phyloP scores from a whole-genome alignment of 2,888 invertebrate genomes.

The Aphodius granarius region DNA sequence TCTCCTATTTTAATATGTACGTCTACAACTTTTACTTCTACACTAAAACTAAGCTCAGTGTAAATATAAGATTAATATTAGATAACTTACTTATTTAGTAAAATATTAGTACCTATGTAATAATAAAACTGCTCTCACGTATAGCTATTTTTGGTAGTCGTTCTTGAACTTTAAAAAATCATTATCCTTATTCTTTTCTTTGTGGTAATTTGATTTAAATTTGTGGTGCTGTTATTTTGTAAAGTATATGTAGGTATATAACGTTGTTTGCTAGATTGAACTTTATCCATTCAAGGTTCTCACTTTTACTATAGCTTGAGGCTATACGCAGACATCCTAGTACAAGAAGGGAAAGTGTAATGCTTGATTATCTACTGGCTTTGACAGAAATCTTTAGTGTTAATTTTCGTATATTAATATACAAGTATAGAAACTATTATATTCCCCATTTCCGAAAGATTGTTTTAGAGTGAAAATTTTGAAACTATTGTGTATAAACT shows the following conservation, averaged over 20 bases:
- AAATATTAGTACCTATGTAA: no score
- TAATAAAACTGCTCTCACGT: no score
- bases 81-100: no score
- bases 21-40: not conserved
- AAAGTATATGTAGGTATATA: no score
- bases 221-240: slow-evolving; percentile 21
- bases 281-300: slow-evolving; percentile 33
- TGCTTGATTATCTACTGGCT: not conserved
- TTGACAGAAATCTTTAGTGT: not conserved
- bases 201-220: not conserved
- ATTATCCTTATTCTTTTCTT: not conserved
- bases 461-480: no score
- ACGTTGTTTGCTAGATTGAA: slow-evolving; percentile 24
- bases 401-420: no score
- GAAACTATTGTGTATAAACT: no score
- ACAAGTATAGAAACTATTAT: no score
- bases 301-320: slow-evolving; percentile 31
- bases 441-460: no score
- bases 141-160: not conserved
- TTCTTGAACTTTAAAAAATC: not conserved
- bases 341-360: slow-evolving; percentile 27
- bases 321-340: slow-evolving; percentile 2
- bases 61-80: not conserved
- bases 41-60: not conserved
- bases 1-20: not conserved